Base-by-base conservation (phyloP, 2,888 invertebrate species). In the Archips xylosteana region DNA sequence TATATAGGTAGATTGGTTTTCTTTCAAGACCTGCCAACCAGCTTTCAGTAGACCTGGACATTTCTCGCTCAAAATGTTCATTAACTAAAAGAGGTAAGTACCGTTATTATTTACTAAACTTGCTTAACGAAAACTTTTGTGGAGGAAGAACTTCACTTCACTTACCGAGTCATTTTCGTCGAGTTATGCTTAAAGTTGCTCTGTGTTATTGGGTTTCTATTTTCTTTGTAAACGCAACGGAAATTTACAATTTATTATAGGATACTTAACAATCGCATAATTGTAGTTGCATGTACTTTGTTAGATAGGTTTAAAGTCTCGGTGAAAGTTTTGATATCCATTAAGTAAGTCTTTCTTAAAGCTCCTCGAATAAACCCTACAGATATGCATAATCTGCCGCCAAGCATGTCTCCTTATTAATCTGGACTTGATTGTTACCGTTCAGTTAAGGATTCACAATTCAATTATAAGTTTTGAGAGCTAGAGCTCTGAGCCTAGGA, bases 381-480 rank as follows among this genome's bases (percentile, higher is more conserved):
- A n/a, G n/a, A 59, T 72, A 60, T 39, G 15, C 45, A 49, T 42
- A 36, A 47, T 47, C 47, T 32, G 61, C n/a, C 12, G 23, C 47
- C 32, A 32, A 63, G 63, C 23, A 76, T 75, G 78, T 83, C 82
- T 85, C 82, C 81, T 80, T 79, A 85, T 85, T 87, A 85, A 87
- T 86, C 82, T 83, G 83, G 86, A 86, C 84, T 88, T 82, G 84
- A 87, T 87, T 89, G 88, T 87, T 88, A 87, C 89, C 83, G 85
- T 89, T 88, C 87, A 88, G 89, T 89, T 89, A 88, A 81, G 84
- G 85, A 87, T 87, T 87, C 80, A 81, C 83, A 83, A 89, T 89
- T 89, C 87, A 89, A 89, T 89, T 89, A 89, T 87, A 89, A 89
- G 87, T 89, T 89, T 87, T 81, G 85, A 85, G 85, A 84, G 83